These are phyloP conservation scores for Limnephilus auricula DNA, from an alignment of 2,888 invertebrate genomes.

Conservation along the genomic window DNA sequence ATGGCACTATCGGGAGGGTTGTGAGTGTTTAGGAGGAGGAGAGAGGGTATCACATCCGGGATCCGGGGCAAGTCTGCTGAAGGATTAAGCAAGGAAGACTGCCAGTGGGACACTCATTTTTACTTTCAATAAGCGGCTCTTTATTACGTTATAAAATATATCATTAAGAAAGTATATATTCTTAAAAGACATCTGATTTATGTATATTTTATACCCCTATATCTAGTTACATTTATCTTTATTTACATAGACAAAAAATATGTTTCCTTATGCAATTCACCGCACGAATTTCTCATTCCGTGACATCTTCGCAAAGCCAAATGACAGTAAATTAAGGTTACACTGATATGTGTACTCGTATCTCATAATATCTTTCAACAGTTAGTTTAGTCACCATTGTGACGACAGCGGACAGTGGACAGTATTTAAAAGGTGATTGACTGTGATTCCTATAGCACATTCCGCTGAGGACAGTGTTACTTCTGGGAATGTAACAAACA, in stretches of 20 bases:
- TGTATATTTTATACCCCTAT: conserved; percentile 49
- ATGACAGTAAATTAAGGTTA: conserved; percentile 26
- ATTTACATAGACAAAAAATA: conserved; percentile 63
- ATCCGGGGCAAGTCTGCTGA: conserved; percentile 22
- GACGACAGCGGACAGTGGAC: neutral
- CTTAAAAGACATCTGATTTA: conserved; percentile 37
- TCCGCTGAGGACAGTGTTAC: neutral
- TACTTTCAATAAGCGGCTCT: conserved; percentile 47
- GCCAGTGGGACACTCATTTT: conserved; percentile 23
- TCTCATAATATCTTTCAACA: conserved; percentile 4
- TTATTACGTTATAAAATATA: conserved; percentile 50
- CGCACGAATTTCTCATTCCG: neutral
- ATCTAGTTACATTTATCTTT: conserved; percentile 41
- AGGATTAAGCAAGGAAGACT: conserved; percentile 24
- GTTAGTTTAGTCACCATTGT: neutral
- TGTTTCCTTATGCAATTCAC: conserved; percentile 39
- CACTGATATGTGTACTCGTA: conserved; percentile 27
- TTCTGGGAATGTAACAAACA: neutral
- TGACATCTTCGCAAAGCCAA: neutral
- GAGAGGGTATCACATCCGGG: neutral
- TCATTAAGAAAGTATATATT: conserved; percentile 44
- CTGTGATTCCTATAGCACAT: neutral
- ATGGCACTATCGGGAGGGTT: conserved; percentile 7
- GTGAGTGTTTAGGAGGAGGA: neutral
- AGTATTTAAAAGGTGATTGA: neutral